Base-by-base conservation (phyloP, 2,888 invertebrate species). In the Galeruca laticollis region DNA sequence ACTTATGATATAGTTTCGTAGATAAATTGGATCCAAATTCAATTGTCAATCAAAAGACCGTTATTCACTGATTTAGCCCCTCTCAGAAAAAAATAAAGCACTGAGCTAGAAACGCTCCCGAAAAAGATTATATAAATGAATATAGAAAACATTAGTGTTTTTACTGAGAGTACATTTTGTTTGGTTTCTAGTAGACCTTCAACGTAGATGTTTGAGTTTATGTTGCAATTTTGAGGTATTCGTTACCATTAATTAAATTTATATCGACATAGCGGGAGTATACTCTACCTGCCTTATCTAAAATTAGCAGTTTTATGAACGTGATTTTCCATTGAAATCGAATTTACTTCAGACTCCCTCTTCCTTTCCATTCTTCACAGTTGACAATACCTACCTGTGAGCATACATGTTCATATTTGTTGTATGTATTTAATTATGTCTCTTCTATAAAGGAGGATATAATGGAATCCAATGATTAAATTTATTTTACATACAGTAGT, bases 331-430 rank as follows among this genome's bases (percentile, higher is more conserved):
- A 40, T n/a, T 40, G 40, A 40, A 40, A 40, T n/a, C 40, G n/a
- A 40, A 40, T n/a, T 40, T n/a, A 40, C n/a, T n/a, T 37, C 13
- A 37, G 37, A 11, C n/a, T 21, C 6, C 52, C 0, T 18, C 26
- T 21, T 54, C 31, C 31, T 9, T 54, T 31, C 8, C 9, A 31
- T 54, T 54, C 26, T 33, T 31, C 3, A 31, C 8, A 31, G n/a
- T 54, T 54, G 33, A 54, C 15, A 31, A 54, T 54, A n/a, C 21
- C 20, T 31, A 54, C 54, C 54, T 33, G 33, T 54, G 51, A 18
- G n/a, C 31, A 54, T 54, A 31, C 54, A 54, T 33, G 31, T 54
- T 54, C 54, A 54, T 54, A 31, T 54, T 31, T 54, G 15, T 26
- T 54, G 13, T 54, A 26, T 26, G 54, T 26, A 54, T n/a, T 54